Percentiles rank a stretch among this genome's conserved stretches.
Evolutionary conservation across 2,113 vertebrate genomes (phyloP).

Genomic region (Pedionomus torquatus): DNA sequence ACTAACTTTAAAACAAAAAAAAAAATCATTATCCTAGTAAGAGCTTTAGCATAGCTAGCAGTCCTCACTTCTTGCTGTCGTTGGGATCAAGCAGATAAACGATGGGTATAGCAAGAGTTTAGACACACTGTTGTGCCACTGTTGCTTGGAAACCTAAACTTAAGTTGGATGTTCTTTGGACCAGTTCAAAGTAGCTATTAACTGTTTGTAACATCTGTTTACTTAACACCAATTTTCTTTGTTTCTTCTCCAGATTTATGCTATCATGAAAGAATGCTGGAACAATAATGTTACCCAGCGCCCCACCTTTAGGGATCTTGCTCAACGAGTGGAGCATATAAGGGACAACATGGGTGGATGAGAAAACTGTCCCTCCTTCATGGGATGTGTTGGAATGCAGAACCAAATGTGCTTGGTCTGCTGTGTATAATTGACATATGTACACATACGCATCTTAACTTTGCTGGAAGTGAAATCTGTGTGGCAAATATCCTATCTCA

Average conservation of each 20-base stretch:
- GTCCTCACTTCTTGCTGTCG: not conserved
- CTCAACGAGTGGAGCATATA: conserved; percentile 82
- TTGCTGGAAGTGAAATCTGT: conserved; percentile 34
- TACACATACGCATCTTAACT: not conserved
- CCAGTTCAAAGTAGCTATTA: not conserved
- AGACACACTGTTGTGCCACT: not conserved
- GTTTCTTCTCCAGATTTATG: conserved; percentile 80
- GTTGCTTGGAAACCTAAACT: not conserved
- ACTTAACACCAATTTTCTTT: not conserved
- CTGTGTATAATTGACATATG: conserved; percentile 31
- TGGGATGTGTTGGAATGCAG: conserved; percentile 19
- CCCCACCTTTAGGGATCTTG: conserved; percentile 86
- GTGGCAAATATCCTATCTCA: conserved; percentile 30
- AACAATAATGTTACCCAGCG: conserved; percentile 79
- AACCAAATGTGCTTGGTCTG: conserved; percentile 43
- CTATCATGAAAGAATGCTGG: conserved; percentile 93
- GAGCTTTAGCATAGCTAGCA: not conserved
- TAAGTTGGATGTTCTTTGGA: not conserved
- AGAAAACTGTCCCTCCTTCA: conserved; percentile 47
- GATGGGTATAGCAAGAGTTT: not conserved
- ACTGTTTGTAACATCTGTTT: not conserved
- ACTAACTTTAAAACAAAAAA: not conserved
- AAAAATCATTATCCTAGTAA: not conserved
- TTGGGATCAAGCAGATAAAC: not conserved
- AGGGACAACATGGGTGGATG: conserved; percentile 81